Evolutionary conservation across 1,140 invertebrate species (phyloP), one percentile per base, ranked within the genome.

Genomic region (Drosophila nebulosa): DNA sequence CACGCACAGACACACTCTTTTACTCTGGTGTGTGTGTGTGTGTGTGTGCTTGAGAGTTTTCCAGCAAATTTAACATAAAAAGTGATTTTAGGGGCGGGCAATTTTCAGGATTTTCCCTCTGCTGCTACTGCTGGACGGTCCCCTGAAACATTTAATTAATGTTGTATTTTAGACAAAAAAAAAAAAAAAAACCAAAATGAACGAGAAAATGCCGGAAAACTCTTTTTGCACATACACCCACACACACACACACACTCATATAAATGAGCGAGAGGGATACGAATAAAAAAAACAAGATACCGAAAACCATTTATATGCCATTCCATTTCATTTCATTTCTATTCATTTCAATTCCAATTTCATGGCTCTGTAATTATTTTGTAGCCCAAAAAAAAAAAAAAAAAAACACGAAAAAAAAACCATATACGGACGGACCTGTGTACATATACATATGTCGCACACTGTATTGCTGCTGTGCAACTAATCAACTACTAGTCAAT

Each of bases 271-370:
- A 62, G 18, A 27, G 10, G 10, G 39, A 14, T 7, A 35, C 50
- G 26, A 18, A 65, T 36, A 64, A 35, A 16, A 22, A 51, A 46
- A 68, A 52, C 2, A 21, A 42, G 39, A 18, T 16, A 42, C 5
- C 39, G 39, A 46, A 46, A 46, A 46, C 68, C 64, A 77, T 80
- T 78, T 77, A 21, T 73, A 80, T 75, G 78, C 46, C 78, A 77
- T 79, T 80, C 69, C 69, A 80, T 81, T 46, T 46, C 69, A 81
- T 81, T 46, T 46, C 39, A 46, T 46, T 46, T 46, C 39, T 46
- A 46, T 46, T 81, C 65, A 81, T 74, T 81, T 81, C 79, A 81
- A 81, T 81, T 81, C 81, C 78, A 81, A 81, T 81, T 81, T 81
- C 78, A 81, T 81, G 79, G 71, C 69, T 81, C 69, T 62, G 78